Base-by-base conservation (phyloP, 1,140 invertebrate genomes). In the Sycobia sp. region DNA sequence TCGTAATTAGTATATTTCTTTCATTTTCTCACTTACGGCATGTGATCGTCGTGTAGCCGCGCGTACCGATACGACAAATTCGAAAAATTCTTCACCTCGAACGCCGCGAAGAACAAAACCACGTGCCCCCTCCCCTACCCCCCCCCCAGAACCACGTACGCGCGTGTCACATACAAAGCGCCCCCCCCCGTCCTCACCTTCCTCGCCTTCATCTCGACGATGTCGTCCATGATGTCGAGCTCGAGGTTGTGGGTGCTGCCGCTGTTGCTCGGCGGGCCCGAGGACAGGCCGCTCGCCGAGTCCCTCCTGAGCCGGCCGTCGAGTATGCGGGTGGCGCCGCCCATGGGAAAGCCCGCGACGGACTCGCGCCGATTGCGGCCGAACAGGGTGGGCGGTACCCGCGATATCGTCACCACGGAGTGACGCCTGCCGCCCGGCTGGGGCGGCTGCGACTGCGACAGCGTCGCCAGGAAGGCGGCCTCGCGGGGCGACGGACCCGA, bases 211-310 rank as follows among this genome's bases (percentile, higher is more conserved):
- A 92, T 87, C 55, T 84, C 79, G 1, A 82, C 80, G 36, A 93
- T 93, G 71, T 92, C 90, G 69, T 93, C 91, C 91, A 93, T 92
- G 59, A 93, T 92, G 70, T 93, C 91, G 57, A 93, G 79, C 70
- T 92, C 90, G 18, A 93, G 80, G 74, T 92, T 93, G 72, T 92
- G 91, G 14, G 88, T 86, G 72, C 90, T 91, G 36, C 91, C 91
- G 16, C 85, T 84, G 22, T 87, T 88, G 18, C 88, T 87, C 23
- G 89, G 89, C 2, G 89, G 89, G 49, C 87, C 87, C 0, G 71
- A 71, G 1, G 4, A 79, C 76, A 10, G 50, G 43, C 13, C 66
- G 16, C 46, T 18, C 4, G 77, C 74, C 0, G 84, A 85, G 59
- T 86, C 84, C 3, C 83, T 74, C 41, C 84, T 73, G n/a, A n/a